A percentile compares a stretch with the other conserved stretches of the same genome.
These are phyloP conservation scores for Osmoderma eremita DNA, from an alignment of 2,888 invertebrate species.

Conservation along the genomic window DNA sequence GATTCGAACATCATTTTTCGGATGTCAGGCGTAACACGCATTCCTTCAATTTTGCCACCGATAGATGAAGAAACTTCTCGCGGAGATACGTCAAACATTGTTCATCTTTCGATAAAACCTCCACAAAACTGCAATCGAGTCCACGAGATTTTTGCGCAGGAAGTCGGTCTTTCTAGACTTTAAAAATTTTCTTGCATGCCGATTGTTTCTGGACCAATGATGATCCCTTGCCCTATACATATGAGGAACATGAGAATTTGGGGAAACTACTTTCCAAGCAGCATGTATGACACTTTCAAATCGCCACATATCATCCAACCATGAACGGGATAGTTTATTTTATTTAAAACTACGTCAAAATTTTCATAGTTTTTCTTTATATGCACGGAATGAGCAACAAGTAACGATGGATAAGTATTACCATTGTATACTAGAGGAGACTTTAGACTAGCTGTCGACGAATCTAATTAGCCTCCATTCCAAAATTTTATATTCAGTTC, in stretches of 20 bases:
- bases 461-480: too few species aligned
- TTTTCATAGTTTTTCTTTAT: too few species aligned
- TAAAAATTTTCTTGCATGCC: conserved; percentile 25
- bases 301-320: conserved; percentile 1
- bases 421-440: conserved; percentile 1
- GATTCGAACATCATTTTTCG: conserved; percentile 33
- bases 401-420: conserved; percentile 32
- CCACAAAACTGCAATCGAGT: not conserved
- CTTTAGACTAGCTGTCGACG: conserved; percentile 29
- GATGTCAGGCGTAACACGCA: too few species aligned
- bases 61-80: conserved; percentile 34
- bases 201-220: conserved; percentile 23
- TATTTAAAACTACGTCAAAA: conserved; percentile 1
- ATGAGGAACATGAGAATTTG: conserved; percentile 3
- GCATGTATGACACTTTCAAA: too few species aligned
- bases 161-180: not conserved
- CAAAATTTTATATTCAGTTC: conserved; percentile 35
- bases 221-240: conserved; percentile 28
- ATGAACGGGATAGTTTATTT: not conserved
- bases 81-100: conserved; percentile 23
- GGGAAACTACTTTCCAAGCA: too few species aligned
- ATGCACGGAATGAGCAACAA: conserved; percentile 37
- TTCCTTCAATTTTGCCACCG: conserved; percentile 6
- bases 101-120: too few species aligned
- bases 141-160: not conserved